Percentiles rank a stretch among this genome's conserved stretches.
These are phyloP conservation scores for Takifugu flavidus DNA, from an alignment of 2,113 vertebrate species.

Conservation along the genomic window DNA sequence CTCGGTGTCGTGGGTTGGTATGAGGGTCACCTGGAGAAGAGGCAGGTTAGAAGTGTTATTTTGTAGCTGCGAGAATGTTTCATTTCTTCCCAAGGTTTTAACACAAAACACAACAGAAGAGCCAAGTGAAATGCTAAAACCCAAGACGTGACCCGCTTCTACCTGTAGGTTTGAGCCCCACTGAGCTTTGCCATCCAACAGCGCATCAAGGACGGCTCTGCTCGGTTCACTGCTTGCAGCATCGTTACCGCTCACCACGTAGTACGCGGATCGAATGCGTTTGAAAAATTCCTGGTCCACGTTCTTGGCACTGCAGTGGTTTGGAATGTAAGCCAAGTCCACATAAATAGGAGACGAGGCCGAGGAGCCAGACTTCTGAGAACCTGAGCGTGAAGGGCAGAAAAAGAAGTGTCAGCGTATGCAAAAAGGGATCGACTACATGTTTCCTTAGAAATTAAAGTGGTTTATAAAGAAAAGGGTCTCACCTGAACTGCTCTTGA, in stretches of 20 bases:
- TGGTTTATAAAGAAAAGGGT: neutral
- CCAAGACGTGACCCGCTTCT: constrained; percentile 1
- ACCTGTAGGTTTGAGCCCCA: constrained; percentile 98
- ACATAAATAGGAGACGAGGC: constrained; percentile 85
- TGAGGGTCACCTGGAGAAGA: constrained; percentile 86
- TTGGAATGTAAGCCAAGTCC: constrained; percentile 96
- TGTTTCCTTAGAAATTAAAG: neutral
- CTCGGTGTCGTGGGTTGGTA: constrained; percentile 97
- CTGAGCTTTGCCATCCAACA: constrained; percentile 94
- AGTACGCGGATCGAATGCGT: constrained; percentile 89
- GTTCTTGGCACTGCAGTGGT: constrained; percentile 97
- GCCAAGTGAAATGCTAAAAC: too few relatives aligned
- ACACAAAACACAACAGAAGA: too few relatives aligned
- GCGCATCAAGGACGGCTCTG: constrained; percentile 86
- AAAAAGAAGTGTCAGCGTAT: constrained; percentile 8
- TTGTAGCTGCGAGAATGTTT: too few relatives aligned
- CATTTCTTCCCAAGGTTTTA: too few relatives aligned
- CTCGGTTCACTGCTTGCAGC: constrained; percentile 86
- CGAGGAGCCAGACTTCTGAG: constrained; percentile 68
- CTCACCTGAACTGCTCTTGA: constrained; percentile 84
- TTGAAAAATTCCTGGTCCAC: constrained; percentile 96
- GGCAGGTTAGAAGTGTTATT: too few relatives aligned
- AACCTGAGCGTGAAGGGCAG: constrained; percentile 35
- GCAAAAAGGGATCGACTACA: neutral
- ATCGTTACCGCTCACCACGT: constrained; percentile 96